Conservation (phyloP, 2,113 vertebrate species). For the Pomatostomus ruficeps region DNA sequence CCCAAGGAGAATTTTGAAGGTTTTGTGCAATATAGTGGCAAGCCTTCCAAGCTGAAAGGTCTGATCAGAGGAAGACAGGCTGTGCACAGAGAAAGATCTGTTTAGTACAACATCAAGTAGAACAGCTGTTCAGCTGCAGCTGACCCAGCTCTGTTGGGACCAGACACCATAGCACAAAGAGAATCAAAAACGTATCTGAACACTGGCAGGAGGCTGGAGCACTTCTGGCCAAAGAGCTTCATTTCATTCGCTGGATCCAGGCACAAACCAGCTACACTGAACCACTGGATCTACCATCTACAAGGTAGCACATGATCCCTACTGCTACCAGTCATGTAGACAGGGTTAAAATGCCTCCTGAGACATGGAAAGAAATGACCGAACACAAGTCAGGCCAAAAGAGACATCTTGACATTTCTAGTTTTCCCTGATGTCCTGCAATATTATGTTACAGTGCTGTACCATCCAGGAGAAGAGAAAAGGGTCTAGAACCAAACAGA, state of each 20-base stretch:
- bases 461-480: not conserved
- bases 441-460: not conserved
- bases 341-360: not conserved
- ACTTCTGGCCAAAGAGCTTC: not conserved
- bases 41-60: not conserved
- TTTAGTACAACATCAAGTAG: not conserved
- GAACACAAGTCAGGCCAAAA: not conserved
- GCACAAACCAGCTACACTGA: not conserved
- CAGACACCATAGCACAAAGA: not conserved
- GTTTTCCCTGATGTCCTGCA: not conserved
- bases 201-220: not conserved
- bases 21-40: not conserved
- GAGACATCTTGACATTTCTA: not conserved
- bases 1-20: not conserved
- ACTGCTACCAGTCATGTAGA: not conserved
- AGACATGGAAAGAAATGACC: not conserved
- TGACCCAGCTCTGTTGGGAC: not conserved
- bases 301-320: not conserved
- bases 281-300: not conserved
- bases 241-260: not conserved
- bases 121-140: not conserved
- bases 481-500: not conserved
- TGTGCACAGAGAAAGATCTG: not conserved
- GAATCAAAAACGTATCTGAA: not conserved
- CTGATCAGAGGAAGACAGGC: not conserved